Conservation (phyloP, 2,888 invertebrate genomes). For the Oxystoma pomonae region DNA sequence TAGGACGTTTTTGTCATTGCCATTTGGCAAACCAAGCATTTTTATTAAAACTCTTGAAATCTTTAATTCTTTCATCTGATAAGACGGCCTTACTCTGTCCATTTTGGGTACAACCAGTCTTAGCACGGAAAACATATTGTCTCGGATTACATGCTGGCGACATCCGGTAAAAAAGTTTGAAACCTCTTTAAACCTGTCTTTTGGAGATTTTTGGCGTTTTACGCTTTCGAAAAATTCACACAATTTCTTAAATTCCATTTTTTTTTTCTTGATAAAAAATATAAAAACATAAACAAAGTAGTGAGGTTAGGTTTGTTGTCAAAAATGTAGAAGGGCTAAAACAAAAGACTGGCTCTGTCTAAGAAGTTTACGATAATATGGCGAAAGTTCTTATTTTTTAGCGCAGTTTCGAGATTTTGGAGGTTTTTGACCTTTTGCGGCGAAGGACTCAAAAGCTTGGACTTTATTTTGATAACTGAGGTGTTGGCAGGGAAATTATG, state of each 20-base stretch:
- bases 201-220: conserved; percentile 46
- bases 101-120: conserved; percentile 73
- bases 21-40: conserved; percentile 65
- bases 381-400: too few species aligned
- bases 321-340: background rate
- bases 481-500: too few species aligned
- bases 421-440: background rate
- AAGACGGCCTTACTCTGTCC: conserved; percentile 76
- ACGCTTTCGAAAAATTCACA: conserved; percentile 61
- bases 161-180: conserved; percentile 42
- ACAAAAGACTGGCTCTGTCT: background rate
- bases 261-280: background rate
- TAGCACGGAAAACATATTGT: conserved; percentile 64
- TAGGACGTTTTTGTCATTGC: conserved; percentile 56
- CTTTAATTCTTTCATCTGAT: conserved; percentile 76
- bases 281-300: background rate
- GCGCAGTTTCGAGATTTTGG: too few species aligned
- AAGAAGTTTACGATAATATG: too few species aligned
- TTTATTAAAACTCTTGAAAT: conserved; percentile 71
- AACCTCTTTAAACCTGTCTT: conserved; percentile 43
- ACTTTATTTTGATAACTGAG: too few species aligned
- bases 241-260: conserved; percentile 53
- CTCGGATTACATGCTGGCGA: conserved; percentile 35
- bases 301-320: background rate
- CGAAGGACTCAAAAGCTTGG: too few species aligned